Evolutionary conservation across 2,888 invertebrate species (phyloP).

Genomic region (Dryomyza anilis): DNA sequence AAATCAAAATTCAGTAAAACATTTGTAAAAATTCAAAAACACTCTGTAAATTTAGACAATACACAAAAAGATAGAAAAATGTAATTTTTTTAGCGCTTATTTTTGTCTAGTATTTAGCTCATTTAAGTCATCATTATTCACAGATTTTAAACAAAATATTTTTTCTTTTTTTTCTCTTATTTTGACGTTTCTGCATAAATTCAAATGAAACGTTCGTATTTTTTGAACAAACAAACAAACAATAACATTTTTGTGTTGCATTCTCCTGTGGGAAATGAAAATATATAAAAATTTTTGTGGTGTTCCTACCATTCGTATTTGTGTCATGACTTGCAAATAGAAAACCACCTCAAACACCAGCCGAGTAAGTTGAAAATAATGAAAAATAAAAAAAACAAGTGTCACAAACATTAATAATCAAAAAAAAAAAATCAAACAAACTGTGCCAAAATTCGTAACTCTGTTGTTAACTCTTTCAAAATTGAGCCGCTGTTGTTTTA

Average conservation of each 20-base stretch:
- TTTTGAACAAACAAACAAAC: conserved; percentile 19
- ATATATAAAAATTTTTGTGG: conserved; percentile 36
- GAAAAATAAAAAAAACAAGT: conserved; percentile 10
- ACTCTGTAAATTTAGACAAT: too few relatives aligned
- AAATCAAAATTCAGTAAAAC: background rate
- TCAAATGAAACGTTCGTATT: conserved; percentile 9
- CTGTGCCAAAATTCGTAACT: conserved; percentile 2
- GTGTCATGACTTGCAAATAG: conserved; percentile 52
- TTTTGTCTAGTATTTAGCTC: conserved; percentile 22
- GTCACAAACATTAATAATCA: background rate
- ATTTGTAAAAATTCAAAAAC: conserved; percentile 21
- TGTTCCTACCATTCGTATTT: conserved; percentile 33
- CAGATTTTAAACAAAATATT: conserved; percentile 47
- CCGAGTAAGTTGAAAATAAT: conserved; percentile 54
- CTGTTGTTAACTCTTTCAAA: conserved; percentile 9
- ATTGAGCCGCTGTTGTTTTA: conserved; percentile 11
- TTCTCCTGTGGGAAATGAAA: conserved; percentile 37
- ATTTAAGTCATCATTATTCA: conserved; percentile 36
- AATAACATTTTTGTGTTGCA: conserved; percentile 43
- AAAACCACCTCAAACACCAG: conserved; percentile 62
- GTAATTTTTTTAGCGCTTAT: background rate
- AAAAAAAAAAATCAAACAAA: background rate
- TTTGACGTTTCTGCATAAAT: conserved; percentile 38
- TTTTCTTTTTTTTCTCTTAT: conserved; percentile 34
- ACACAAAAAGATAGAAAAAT: conserved; percentile 33